These are phyloP conservation scores for Drosophila yakuba DNA, from an alignment of 1,140 invertebrate species.

Conservation along the genomic window DNA sequence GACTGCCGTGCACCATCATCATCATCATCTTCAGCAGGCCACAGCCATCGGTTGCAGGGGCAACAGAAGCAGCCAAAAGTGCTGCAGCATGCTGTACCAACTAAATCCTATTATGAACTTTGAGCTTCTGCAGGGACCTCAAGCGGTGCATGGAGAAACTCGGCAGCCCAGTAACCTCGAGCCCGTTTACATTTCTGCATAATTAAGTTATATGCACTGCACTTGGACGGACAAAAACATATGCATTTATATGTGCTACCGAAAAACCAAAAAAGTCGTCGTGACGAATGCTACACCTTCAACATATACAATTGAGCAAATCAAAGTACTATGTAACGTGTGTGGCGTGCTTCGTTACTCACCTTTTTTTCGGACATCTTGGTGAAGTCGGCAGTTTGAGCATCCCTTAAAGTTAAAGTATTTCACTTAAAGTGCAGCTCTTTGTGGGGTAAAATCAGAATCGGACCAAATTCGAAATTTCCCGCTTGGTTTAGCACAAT, in stretches of 20 bases:
- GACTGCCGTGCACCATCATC: conserved; percentile 67
- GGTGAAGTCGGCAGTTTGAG: conserved; percentile 52
- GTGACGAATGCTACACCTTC: too few relatives aligned
- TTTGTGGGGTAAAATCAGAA: conserved; percentile 4
- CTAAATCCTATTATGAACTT: conserved; percentile 83
- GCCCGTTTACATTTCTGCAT: conserved; percentile 78
- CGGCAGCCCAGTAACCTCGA: conserved; percentile 22
- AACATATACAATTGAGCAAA: too few relatives aligned
- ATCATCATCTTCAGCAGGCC: conserved; percentile 51
- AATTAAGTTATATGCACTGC: conserved; percentile 77
- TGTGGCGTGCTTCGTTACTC: neutral
- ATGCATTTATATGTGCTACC: conserved; percentile 15
- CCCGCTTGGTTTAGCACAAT: conserved; percentile 75
- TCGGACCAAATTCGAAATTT: conserved; percentile 52
- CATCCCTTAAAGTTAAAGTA: conserved; percentile 69
- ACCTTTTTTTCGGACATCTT: conserved; percentile 52
- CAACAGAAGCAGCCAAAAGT: conserved; percentile 39
- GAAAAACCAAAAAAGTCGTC: too few relatives aligned
- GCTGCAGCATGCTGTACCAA: conserved; percentile 64
- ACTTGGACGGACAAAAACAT: conserved; percentile 40
- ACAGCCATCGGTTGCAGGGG: conserved; percentile 28
- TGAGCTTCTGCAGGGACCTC: conserved; percentile 78
- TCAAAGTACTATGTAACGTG: too few relatives aligned
- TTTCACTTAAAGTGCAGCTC: conserved; percentile 31
- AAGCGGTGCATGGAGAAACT: conserved; percentile 66